Evolutionary conservation across 2,888 invertebrate genomes (phyloP).

Genomic region (Seladonia tumulorum): DNA sequence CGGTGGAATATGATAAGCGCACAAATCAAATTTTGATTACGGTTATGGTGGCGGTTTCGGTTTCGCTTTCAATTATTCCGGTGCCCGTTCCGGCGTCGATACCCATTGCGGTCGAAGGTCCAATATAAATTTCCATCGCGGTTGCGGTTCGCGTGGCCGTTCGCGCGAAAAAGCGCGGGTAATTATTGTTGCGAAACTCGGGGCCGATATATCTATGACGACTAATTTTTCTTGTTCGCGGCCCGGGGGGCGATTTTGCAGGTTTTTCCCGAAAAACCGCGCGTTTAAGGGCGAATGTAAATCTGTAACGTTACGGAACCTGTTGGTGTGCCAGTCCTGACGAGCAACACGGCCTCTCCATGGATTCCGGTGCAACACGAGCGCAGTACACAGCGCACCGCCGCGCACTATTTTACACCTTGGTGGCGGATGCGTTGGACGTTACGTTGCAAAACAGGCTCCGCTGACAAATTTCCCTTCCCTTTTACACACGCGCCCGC

Average conservation of each 20-base stretch:
- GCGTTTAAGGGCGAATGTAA: conserved; percentile 5
- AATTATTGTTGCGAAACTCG: background rate
- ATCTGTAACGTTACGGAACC: conserved; percentile 16
- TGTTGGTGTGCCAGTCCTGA: conserved; percentile 30
- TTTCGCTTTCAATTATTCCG: conserved; percentile 19
- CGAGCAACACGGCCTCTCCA: background rate
- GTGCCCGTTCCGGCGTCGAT: background rate
- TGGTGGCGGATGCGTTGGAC: conserved; percentile 59
- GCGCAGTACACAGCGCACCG: background rate
- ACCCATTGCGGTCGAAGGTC: background rate
- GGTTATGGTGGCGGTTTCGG: conserved; percentile 10
- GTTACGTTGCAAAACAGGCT: conserved; percentile 51
- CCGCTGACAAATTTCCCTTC: conserved; percentile 57
- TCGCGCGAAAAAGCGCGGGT: background rate
- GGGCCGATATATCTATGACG: background rate
- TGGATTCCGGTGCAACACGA: conserved; percentile 17
- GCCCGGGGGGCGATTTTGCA: background rate
- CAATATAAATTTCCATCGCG: background rate
- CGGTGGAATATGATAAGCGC: background rate
- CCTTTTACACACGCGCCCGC: conserved; percentile 30
- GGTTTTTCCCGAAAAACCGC: background rate
- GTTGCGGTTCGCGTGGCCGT: background rate
- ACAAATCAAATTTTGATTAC: background rate
- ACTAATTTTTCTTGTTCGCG: background rate
- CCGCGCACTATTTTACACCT: conserved; percentile 61